Evolutionary conservation across 2,888 invertebrate species (phyloP), one percentile per base, ranked within the genome.

Genomic region (Oligia fasciuncula): DNA sequence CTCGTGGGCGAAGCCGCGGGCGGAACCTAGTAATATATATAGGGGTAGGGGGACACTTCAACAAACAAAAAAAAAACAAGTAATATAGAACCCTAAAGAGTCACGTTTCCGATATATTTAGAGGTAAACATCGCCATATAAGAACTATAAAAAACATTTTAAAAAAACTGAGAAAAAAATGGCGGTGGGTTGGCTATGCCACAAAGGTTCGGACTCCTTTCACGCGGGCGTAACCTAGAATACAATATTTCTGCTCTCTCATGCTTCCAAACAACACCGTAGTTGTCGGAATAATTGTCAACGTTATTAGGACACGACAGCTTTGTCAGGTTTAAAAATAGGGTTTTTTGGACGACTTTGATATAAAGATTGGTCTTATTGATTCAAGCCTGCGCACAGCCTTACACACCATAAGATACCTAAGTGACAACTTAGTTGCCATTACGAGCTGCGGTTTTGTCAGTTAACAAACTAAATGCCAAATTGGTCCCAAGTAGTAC

Each of bases 401-500:
- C 35, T 4, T 81, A 70, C 13, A 65, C 14, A 11, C 14, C 17
- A 23, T 60, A 60, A 35, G 51, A 23, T 60, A 54, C 5, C 78
- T 57, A 46, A 65, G 68, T 73, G 72, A 65, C 17, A 60, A 69
- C 51, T 65, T 46, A 54, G 14, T 19, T 60, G 17, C n/a, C 65
- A 84, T 70, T 70, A 85, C 35, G 57, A 66, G 65, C 65, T 69
- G 69, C 35, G 81, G 81, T 72, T 73, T 60, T 40, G 65, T 62
- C 60, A 82, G 70, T 82, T 85, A 73, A n/a, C 80, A 70, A 85
- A 79, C 73, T 80, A 79, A 68, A 72, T 46, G 35, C 14, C 46
- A 73, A 79, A 82, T 84, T 66, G 69, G 73, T 79, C 29, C 19
- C 60, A 84, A 79, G 68, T 84, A 73, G 72, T 79, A 43, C 51